Evolutionary conservation across 2,797 vertebrate species (phyloP).

Genomic region (Varecia variegata): DNA sequence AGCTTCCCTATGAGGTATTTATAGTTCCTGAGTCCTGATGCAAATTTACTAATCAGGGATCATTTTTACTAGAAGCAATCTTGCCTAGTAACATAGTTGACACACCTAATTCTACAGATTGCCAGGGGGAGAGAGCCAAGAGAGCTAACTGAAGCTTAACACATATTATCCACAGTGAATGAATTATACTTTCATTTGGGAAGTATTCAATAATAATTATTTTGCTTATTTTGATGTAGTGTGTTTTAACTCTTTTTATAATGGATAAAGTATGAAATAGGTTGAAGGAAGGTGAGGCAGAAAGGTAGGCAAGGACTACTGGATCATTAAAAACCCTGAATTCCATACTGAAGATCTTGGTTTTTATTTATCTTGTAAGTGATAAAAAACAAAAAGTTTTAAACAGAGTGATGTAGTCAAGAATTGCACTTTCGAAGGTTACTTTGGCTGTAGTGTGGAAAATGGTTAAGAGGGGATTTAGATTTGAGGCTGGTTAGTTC

Average conservation of each 20-base stretch:
- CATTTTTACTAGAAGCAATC: conserved; percentile 4
- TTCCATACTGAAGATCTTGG: neutral
- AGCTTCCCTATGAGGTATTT: neutral
- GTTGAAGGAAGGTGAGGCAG: neutral
- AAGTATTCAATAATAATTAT: neutral
- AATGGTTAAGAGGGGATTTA: neutral
- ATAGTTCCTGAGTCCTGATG: neutral
- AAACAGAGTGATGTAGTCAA: neutral
- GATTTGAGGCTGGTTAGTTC: neutral
- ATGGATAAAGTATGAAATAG: conserved; percentile 1
- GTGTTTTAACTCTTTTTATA: conserved; percentile 16
- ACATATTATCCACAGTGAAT: neutral
- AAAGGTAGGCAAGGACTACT: neutral
- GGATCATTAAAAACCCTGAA: conserved; percentile 15
- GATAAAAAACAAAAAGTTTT: neutral
- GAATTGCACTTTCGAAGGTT: conserved; percentile 10
- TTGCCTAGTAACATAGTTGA: neutral
- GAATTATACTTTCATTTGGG: neutral
- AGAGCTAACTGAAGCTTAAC: neutral
- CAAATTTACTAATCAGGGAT: neutral
- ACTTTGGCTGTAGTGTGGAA: neutral
- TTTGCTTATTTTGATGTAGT: neutral
- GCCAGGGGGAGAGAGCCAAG: neutral
- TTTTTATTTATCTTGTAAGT: neutral
- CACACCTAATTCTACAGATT: neutral